These are phyloP conservation scores for Melikaiella ostensackeni DNA, from an alignment of 2,888 invertebrate species.

Conservation along the genomic window DNA sequence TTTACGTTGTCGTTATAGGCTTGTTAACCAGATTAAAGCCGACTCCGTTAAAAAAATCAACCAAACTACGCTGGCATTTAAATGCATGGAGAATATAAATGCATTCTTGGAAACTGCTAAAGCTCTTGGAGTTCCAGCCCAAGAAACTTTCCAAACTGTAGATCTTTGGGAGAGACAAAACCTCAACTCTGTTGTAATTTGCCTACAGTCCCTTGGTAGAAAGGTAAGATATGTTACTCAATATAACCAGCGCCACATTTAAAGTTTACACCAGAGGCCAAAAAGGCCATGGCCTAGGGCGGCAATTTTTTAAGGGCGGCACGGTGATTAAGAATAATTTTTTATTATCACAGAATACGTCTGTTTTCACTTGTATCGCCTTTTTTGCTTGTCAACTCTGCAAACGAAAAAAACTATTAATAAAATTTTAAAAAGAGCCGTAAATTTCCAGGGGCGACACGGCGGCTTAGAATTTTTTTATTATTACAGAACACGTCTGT, in stretches of 20 bases:
- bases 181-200: slow-evolving; percentile 96
- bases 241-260: no score
- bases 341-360: no score
- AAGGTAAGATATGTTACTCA: slow-evolving; percentile 82
- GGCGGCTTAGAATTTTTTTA: no score
- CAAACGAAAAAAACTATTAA: no score
- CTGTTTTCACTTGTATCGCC: no score
- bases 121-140: slow-evolving; percentile 92
- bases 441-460: no score
- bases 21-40: slow-evolving; percentile 91
- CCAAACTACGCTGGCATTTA: slow-evolving; percentile 92
- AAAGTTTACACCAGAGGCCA: slow-evolving; percentile 21
- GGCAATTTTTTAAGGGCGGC: no score
- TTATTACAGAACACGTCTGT: no score
- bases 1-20: slow-evolving; percentile 77
- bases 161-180: slow-evolving; percentile 98
- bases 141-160: slow-evolving; percentile 98
- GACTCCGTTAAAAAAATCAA: slow-evolving; percentile 95
- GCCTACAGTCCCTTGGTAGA: slow-evolving; percentile 95
- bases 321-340: no score
- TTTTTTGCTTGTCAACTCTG: no score
- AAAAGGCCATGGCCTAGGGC: no score
- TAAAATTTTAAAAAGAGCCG: no score
- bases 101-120: slow-evolving; percentile 92
- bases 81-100: slow-evolving; percentile 99